Base-by-base conservation (phyloP, 2,888 invertebrate species). In the Papilio elwesi region DNA sequence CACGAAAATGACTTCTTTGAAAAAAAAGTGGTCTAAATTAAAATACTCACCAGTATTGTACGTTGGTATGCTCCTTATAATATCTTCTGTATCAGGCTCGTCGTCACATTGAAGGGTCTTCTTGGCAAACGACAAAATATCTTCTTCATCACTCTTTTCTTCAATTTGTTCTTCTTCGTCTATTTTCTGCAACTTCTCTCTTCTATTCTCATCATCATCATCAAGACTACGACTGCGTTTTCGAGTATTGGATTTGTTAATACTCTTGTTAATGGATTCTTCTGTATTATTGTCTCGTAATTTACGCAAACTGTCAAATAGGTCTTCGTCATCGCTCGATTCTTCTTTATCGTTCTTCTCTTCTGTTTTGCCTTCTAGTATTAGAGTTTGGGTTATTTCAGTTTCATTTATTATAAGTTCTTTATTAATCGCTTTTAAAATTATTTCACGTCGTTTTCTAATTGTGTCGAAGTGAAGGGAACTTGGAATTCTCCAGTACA, bases 401-500 rank as follows among this genome's bases (percentile, higher is more conserved):
- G 75, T 55, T 8, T 80, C 75, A 36, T 90, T 87, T 59, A 90
- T 77, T 66, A 91, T 86, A 70, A 94, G 87, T 76, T 90, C 93
- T 76, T 94, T 94, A 75, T 94, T 92, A 53, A 95, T 83, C 0
- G 95, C 95, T 83, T 94, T 93, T 69, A 91, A 88, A 75, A 96
- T 92, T 68, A 95, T 89, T 79, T 94, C 92, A 68, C 94, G 91
- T 36, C 95, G 92, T 81, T 94, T 94, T 76, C 94, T 92, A 71
- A 96, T 92, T n/a, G 93, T 94, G 38, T 92, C 87, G 59, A 90
- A 87, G 73, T 92, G 90, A 69, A 96, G 91, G 80, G 93, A 91
- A 71, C 95, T 95, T 0, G 98, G 97, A 82, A 98, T 97, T 79
- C 98, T 95, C 98, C 98, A 98, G 87, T 97, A 98, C 74, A 92